Base-by-base conservation (phyloP, 2,888 invertebrate species). In the Erannis defoliaria region DNA sequence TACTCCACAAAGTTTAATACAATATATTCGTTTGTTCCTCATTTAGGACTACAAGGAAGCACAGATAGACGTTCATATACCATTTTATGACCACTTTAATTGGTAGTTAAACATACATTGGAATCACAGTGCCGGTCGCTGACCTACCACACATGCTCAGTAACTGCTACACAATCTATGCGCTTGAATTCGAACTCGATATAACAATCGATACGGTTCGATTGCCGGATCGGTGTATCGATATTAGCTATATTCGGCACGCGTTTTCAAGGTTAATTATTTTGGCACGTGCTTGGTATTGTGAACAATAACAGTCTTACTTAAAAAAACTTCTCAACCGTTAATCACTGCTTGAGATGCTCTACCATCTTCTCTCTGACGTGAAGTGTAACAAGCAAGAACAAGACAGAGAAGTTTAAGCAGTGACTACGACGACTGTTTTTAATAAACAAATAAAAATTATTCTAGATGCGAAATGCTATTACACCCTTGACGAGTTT, bases 101-200 rank as follows among this genome's bases (percentile, higher is more conserved):
- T 49, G 48, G 42, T 45, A 40, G 26, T 59, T 49, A 46, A 59
- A 49, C 45, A 46, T 53, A 61, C 43, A 60, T 38, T 45, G 14
- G 56, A 56, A 56, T 55, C 62, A 62, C 40, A 38, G 33, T 29
- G 12, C 33, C 71, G 76, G 76, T 75, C 78, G 68, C 74, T 77
- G 76, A 78, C 78, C 79, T 77, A 73, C 69, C 71, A 55, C 66
- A 75, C 68, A 70, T 60, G 64, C 62, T 57, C 26, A 14, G 2
- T 43, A 26, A 26, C 26, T 45, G 26, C 16, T 18, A 23, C 4
- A 1, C n/a, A 43, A 26, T 40, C 12, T 10, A 12, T 6, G 21
- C 5, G 18, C 14, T 48, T 14, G 46, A 43, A 63, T 45, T 48
- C 23, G 43, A 55, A 48, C 29, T 51, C 51, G 50, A 55, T 60